Evolutionary conservation across 2,797 vertebrate genomes (phyloP), one percentile per base, ranked within the genome.

Genomic region (Sebastes steindachneri): DNA sequence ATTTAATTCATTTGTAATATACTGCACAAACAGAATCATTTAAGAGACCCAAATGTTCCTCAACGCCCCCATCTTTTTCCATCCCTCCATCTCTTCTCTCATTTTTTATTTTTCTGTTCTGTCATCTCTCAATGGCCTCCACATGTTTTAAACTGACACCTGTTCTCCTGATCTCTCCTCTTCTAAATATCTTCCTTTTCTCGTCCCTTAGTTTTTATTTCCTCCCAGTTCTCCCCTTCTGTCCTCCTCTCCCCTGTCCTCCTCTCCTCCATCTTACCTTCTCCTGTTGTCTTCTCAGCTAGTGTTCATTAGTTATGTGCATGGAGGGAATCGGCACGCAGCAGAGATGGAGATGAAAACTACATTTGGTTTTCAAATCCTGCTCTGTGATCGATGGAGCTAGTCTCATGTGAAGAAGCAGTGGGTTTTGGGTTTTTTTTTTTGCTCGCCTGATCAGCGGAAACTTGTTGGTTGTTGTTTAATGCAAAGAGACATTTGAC

Each of bases 361-460:
- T 8, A 15, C 4, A 79, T 75, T 68, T 77, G 51, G 15, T 81
- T 81, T 79, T 73, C 37, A 75, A 48, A 75, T 70, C 7, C 9
- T n/a, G 23, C 37, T 21, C 51, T 55, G 67, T 65, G 74, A 84
- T 79, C 4, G 33, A 80, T 69, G 25, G 59, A 73, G 25, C 45
- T 70, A 1, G 17, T 67, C 35, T 64, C 4, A 1, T 33, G 57
- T 60, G 26, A 73, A 57, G 63, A 37, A 58, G 41, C 73, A 28
- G 31, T 35, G 19, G 28, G 5, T 60, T 41, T 41, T 14, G 4
- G 10, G 1, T 0, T 0, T 5, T n/a, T 21, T 53, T 21, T 21
- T 51, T 53, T 55, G 26, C 26, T 23, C 9, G 2, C 0, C 29
- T 28, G 60, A 71, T 62, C 58, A 60, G 41, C 77, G 48, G 12